Percentiles rank a stretch among this genome's conserved stretches.
phyloP scores from a whole-genome alignment of 2,888 invertebrate species.

The Xiphydria camelus region DNA sequence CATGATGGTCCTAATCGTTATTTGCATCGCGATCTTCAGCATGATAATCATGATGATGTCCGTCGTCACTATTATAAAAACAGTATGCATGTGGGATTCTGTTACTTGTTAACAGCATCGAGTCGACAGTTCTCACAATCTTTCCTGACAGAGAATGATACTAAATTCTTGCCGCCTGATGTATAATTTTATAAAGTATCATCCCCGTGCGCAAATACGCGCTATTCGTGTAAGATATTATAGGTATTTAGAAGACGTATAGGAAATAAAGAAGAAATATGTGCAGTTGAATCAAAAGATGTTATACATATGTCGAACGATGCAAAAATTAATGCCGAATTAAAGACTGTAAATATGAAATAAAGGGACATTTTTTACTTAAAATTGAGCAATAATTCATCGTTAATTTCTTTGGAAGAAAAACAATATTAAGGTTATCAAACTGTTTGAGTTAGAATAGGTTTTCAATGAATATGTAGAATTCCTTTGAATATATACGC shows the following conservation, averaged over 20 bases:
- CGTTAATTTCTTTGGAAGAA: not conserved
- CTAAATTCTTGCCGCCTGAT: constrained; percentile 12
- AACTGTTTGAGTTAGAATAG: no score
- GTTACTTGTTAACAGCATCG: not conserved
- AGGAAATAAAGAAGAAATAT: constrained; percentile 12
- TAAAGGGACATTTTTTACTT: constrained; percentile 20
- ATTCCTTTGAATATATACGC: no score
- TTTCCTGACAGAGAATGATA: no score
- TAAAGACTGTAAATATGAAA: constrained; percentile 28
- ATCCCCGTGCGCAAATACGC: constrained; percentile 3
- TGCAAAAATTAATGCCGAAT: no score
- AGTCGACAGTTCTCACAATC: not conserved
- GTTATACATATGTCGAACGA: no score
- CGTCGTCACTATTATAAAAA: constrained; percentile 16
- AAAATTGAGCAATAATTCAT: not conserved
- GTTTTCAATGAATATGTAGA: no score
- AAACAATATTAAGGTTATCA: no score
- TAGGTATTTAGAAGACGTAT: constrained; percentile 15
- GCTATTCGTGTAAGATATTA: not conserved
- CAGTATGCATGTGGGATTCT: not conserved
- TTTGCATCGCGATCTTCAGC: constrained; percentile 16
- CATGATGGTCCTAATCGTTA: constrained; percentile 20
- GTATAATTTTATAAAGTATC: constrained; percentile 14
- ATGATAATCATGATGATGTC: constrained; percentile 17
- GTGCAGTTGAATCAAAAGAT: constrained; percentile 21